Evolutionary conservation across 1,140 invertebrate genomes (phyloP), one percentile per base, ranked within the genome.

Genomic region (Leptinotarsa undecemlineata): DNA sequence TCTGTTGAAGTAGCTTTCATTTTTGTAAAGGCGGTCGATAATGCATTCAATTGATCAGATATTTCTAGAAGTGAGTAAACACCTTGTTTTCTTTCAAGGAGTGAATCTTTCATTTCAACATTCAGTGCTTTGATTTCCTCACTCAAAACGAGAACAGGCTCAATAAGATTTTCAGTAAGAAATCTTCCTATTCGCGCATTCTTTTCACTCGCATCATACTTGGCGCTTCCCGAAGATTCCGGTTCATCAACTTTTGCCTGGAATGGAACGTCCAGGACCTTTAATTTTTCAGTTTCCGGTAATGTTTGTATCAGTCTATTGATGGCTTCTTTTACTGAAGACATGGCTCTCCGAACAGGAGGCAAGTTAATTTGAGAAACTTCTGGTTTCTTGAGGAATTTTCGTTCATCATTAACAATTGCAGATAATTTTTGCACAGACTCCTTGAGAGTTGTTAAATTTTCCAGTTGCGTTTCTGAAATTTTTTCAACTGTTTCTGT

Each of bases 1-100:
- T 42, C 19, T 61, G 19, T 48, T 48, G 48, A 23, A n/a, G 20
- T 21, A 20, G 69, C 14, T 48, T 77, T 64, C 21, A 70, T 26
- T 3, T 42, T 2, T n/a, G 14, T 21, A 14, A 74, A 21, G 6
- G 75, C 20, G 19, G 19, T 47, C 23, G 48, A n/a, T 19, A 77
- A 47, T 3, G 48, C 33, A 48, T 19, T 48, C 17, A 78, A 57
- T 20, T 57, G 23, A 21, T 74, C 72, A 47, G 57, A 48, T 66
- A 76, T n/a, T 63, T 75, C 66, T 15, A 73, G 26, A 19, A 81
- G 20, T 14, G 62, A 48, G 17, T 77, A 47, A 48, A 80, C 64
- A 14, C 77, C 80, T 73, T 77, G 74, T 63, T 81, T 57, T 14
- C 77, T 74, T 57, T 42, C 47, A 15, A 33, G 14, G 19, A 33